Percentiles rank a stretch among this genome's conserved stretches.
Conservation (phyloP, 2,113 vertebrate species). For the Pionites leucogaster region DNA sequence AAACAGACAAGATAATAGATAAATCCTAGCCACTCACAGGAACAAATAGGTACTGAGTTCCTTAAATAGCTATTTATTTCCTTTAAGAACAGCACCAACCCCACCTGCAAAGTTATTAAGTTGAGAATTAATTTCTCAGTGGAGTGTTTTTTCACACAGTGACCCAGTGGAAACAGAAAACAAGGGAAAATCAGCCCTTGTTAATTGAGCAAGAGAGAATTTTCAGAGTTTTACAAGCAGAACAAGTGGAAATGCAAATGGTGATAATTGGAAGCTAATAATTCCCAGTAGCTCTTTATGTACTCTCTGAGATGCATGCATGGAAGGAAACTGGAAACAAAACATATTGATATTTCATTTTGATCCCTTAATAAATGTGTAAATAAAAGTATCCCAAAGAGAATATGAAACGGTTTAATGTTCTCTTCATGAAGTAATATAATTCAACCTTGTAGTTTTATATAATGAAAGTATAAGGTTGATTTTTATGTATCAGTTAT, state of each 20-base stretch:
- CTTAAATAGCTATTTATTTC: neutral
- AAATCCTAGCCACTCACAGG: neutral
- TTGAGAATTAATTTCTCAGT: neutral
- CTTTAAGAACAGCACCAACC: neutral
- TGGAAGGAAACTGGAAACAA: neutral
- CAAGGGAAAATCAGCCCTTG: neutral
- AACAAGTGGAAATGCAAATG: neutral
- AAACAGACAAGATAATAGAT: neutral
- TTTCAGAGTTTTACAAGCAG: neutral
- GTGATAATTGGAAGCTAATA: neutral
- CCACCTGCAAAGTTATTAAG: neutral
- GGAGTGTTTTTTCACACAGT: neutral
- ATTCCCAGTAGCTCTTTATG: neutral
- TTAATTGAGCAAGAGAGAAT: neutral
- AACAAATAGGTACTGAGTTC: neutral
- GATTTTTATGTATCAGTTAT: neutral
- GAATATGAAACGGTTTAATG: neutral
- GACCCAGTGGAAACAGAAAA: neutral
- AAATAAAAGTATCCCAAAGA: neutral
- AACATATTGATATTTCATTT: neutral
- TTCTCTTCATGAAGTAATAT: neutral
- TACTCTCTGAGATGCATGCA: neutral
- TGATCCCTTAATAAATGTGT: neutral
- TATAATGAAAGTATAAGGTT: neutral
- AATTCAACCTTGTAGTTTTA: neutral